Conservation (phyloP, 2,888 invertebrate species). For the Caenorhabditis angaria region DNA sequence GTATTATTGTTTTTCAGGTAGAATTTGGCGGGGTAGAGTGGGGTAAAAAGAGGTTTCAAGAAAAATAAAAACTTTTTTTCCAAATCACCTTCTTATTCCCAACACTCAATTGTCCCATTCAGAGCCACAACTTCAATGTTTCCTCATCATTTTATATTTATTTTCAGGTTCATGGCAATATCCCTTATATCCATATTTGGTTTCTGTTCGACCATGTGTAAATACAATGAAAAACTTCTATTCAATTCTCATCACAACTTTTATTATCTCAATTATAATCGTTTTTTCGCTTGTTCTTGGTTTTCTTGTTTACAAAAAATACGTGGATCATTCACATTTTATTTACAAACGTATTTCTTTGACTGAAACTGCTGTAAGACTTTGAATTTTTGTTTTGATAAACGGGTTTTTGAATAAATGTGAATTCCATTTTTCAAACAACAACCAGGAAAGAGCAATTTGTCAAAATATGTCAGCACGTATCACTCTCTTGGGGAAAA, state of each 20-base stretch:
- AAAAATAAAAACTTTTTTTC: background rate
- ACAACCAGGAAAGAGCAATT: conserved; percentile 33
- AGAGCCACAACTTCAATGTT: no score
- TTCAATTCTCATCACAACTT: conserved; percentile 54
- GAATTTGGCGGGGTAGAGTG: no score
- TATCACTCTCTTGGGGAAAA: conserved; percentile 20
- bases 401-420: background rate
- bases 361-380: conserved; percentile 27
- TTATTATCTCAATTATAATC: conserved; percentile 48
- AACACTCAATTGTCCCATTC: background rate
- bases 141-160: background rate
- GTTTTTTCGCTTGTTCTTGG: conserved; percentile 46
- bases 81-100: background rate
- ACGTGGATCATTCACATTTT: conserved; percentile 17
- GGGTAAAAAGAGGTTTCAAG: background rate
- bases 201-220: conserved; percentile 53
- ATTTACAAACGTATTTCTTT: conserved; percentile 42
- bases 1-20: conserved; percentile 64
- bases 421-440: conserved; percentile 2
- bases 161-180: conserved; percentile 59
- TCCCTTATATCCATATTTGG: conserved; percentile 60
- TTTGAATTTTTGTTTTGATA: conserved; percentile 14
- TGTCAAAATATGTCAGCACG: conserved; percentile 43
- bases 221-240: conserved; percentile 44
- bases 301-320: conserved; percentile 37